Base-by-base conservation (phyloP, 1,140 invertebrate genomes). In the Sarcophaga bullata region DNA sequence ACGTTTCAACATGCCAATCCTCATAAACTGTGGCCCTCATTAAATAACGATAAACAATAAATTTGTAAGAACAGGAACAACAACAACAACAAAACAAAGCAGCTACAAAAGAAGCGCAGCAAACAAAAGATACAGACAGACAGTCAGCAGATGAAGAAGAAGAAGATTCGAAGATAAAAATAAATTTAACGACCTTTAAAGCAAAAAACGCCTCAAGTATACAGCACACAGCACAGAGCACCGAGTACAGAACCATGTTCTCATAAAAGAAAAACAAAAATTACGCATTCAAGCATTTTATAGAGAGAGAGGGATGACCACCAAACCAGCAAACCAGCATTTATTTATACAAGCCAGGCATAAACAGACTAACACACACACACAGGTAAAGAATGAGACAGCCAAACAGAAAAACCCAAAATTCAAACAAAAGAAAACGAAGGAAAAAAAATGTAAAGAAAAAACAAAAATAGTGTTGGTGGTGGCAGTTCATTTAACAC, bases 401-500 rank as follows among this genome's bases (percentile, higher is more conserved):
- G 25, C 25, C 25, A 2, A 2, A 46, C 73, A 13, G n/a, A 47
- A 37, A 76, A 47, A 76, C 11, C 73, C 25, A 75, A 73, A 46
- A 37, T 2, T 13, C 37, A 11, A 75, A 25, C 52, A 54, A 19
- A 73, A 25, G 9, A 73, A 73, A 13, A 76, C 7, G 8, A 0
- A 49, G 1, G 47, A 76, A n/a, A n/a, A 13, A 76, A 76, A 76
- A 47, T n/a, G 48, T 76, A n/a, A n/a, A n/a, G n/a, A 68, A 68
- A 46, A 76, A 17, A 17, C 2, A 17, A 48, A 6, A 46, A 49
- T 4, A 19, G 73, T 76, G 73, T 76, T 25, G 47, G 15, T 49
- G 48, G 48, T 49, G 48, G 17, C 73, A 17, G 73, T 47, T 76
- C 49, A 76, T 47, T 76, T 76, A 76, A 76, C 73, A 25, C 73